A percentile compares a stretch with the other conserved stretches of the same genome.
These are phyloP conservation scores for Geococcyx californianus DNA, from an alignment of 2,113 vertebrate genomes.

Conservation along the genomic window DNA sequence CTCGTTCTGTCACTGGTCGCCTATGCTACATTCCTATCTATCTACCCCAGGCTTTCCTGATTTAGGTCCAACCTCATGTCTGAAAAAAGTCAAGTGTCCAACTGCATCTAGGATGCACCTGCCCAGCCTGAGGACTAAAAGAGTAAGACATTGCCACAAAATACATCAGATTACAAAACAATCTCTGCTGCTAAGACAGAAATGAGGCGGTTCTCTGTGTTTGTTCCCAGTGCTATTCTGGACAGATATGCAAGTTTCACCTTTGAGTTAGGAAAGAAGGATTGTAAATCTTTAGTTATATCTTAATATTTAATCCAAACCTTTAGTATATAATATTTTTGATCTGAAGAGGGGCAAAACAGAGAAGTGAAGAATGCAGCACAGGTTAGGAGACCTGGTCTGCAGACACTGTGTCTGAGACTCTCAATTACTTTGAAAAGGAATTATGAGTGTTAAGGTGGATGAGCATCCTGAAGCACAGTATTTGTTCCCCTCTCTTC, in stretches of 20 bases:
- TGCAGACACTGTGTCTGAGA: not conserved
- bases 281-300: not conserved
- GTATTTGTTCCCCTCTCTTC: not conserved
- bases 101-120: not conserved
- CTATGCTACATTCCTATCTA: too few relatives aligned
- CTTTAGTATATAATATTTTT: not conserved
- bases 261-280: not conserved
- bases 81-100: not conserved
- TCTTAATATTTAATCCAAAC: not conserved
- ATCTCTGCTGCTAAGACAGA: not conserved
- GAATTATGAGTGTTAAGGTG: not conserved
- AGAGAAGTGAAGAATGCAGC: not conserved
- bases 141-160: not conserved
- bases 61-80: not conserved
- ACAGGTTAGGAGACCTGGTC: not conserved
- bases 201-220: not conserved
- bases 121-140: not conserved
- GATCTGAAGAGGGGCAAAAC: not conserved
- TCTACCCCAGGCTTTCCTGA: not conserved
- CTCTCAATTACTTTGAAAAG: not conserved
- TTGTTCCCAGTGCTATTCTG: not conserved
- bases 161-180: not conserved
- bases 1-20: too few relatives aligned
- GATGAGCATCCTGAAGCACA: not conserved
- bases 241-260: not conserved